Percentiles rank a stretch among this genome's conserved stretches.
phyloP scores from a whole-genome alignment of 2,113 vertebrate species.

The Parotia lawesii region DNA sequence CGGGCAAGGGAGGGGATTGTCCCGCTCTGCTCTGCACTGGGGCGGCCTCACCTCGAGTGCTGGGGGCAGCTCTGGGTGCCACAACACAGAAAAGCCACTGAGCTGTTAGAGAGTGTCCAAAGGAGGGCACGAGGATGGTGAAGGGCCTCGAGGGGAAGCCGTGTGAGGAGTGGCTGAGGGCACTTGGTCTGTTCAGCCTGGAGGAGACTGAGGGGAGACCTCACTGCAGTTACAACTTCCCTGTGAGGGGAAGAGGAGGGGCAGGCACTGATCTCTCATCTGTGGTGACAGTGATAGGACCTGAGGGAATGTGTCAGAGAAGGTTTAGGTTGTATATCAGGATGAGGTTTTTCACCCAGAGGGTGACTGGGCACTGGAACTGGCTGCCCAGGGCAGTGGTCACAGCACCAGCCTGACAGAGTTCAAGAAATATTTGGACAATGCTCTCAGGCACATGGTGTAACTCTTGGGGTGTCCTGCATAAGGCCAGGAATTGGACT shows the following conservation, averaged over 20 bases:
- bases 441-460: no score
- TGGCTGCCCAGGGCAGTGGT: background rate
- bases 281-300: accelerated
- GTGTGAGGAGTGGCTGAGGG: background rate
- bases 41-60: accelerated
- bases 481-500: background rate
- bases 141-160: background rate
- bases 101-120: background rate
- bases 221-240: background rate
- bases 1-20: accelerated
- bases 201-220: background rate
- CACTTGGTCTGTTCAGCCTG: background rate
- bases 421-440: background rate
- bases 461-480: background rate
- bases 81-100: background rate
- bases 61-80: background rate
- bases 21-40: background rate
- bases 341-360: background rate
- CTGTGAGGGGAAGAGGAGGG: background rate
- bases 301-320: accelerated
- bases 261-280: accelerated
- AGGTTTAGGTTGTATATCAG: background rate
- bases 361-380: accelerated
- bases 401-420: background rate
- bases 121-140: background rate